Conservation (phyloP, 2,888 invertebrate genomes). For the Parapristionchus giblindavisi region DNA sequence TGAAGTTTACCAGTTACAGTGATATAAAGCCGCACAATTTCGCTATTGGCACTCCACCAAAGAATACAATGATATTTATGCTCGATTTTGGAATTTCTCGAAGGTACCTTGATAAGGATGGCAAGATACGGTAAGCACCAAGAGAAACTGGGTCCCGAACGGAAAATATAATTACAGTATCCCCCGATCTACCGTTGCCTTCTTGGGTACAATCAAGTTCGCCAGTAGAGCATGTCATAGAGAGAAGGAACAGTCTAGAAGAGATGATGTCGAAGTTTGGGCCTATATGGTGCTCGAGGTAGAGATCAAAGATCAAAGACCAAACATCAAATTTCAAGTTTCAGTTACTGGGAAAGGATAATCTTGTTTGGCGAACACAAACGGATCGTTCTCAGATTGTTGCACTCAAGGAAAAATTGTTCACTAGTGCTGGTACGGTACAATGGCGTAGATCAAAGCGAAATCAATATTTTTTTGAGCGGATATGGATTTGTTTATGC, state of each 20-base stretch:
- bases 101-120: conserved; percentile 10
- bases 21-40: conserved; percentile 38
- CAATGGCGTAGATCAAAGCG: not conserved
- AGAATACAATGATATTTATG: conserved; percentile 29
- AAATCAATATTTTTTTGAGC: not conserved
- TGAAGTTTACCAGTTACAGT: not conserved
- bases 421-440: conserved; percentile 7
- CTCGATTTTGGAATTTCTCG: conserved; percentile 35
- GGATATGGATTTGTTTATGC: not conserved
- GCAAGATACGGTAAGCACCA: conserved; percentile 9
- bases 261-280: conserved; percentile 34
- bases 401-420: conserved; percentile 7
- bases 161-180: conserved; percentile 11
- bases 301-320: not conserved
- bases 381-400: conserved; percentile 18
- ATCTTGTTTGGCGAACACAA: conserved; percentile 24
- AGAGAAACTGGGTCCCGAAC: not conserved
- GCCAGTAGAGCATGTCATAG: conserved; percentile 24
- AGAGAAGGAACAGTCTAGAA: conserved; percentile 29
- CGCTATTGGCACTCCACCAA: conserved; percentile 25
- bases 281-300: conserved; percentile 33
- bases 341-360: conserved; percentile 21
- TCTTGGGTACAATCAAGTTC: conserved; percentile 35
- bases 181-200: conserved; percentile 24
- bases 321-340: not conserved